Evolutionary conservation across 92 coral and sea anemone species (phyloP).

Genomic region (Siderastrea radians): DNA sequence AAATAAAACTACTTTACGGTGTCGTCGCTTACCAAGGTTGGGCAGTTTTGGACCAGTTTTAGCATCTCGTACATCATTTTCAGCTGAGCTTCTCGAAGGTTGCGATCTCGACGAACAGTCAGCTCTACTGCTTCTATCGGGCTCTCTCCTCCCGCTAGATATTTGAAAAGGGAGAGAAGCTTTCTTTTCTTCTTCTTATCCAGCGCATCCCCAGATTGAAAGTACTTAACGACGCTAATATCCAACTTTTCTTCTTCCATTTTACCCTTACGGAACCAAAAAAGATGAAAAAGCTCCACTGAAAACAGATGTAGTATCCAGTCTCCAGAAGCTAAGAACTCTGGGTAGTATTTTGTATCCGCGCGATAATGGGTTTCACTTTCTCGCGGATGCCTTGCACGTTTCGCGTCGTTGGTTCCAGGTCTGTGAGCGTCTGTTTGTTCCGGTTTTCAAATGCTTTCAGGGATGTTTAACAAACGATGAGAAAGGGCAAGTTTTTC

Average conservation of each 20-base stretch:
- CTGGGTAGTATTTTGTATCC: no score
- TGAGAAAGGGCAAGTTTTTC: no score
- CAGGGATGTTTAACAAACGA: no score
- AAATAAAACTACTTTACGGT: not conserved
- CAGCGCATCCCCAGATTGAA: slow-evolving; percentile 14
- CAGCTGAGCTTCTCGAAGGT: slow-evolving; percentile 85
- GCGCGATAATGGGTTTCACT: no score
- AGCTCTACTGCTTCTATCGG: slow-evolving; percentile 90
- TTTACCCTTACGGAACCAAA: not conserved
- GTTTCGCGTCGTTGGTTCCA: no score
- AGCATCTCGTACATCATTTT: slow-evolving; percentile 78
- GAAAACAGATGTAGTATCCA: no score
- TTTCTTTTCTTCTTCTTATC: slow-evolving; percentile 73
- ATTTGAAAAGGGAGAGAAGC: slow-evolving; percentile 73
- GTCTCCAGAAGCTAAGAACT: no score
- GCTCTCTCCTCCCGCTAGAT: slow-evolving; percentile 87
- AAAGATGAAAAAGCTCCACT: no score
- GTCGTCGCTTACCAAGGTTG: slow-evolving; percentile 27
- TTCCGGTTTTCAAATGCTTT: no score
- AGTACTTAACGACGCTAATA: slow-evolving; percentile 23
- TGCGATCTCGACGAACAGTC: slow-evolving; percentile 83
- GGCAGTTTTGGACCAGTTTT: slow-evolving; percentile 68
- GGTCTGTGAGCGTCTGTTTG: no score
- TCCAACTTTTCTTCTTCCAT: slow-evolving; percentile 26
- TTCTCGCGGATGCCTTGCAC: no score